Evolutionary conservation across 1,140 invertebrate species (phyloP).

Genomic region (Hirudo medicinalis): DNA sequence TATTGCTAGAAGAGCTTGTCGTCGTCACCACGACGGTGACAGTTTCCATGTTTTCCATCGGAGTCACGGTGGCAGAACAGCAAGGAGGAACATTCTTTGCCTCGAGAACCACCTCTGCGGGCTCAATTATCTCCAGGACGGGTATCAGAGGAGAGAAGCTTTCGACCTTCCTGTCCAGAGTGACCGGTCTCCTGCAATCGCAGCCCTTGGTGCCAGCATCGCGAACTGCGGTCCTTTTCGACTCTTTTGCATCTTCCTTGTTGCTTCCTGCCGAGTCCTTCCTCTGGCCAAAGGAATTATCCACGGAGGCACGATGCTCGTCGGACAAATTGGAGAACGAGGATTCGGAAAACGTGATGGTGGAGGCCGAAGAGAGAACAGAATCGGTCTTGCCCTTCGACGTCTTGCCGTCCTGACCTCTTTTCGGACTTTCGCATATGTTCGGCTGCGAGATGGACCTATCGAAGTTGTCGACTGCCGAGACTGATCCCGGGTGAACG

Average conservation of each 20-base stretch:
- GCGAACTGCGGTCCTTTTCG: too few relatives aligned
- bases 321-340: neutral
- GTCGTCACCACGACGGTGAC: neutral
- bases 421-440: constrained; percentile 5
- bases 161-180: neutral
- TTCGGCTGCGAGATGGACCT: constrained; percentile 14
- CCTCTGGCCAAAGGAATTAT: neutral
- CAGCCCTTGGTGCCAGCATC: too few relatives aligned
- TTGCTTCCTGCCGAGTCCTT: neutral
- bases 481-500: neutral
- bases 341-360: neutral
- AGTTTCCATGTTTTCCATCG: neutral
- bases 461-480: neutral
- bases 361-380: neutral
- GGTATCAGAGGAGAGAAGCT: neutral
- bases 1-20: neutral
- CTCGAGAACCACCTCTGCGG: neutral
- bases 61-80: neutral
- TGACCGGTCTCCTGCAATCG: too few relatives aligned
- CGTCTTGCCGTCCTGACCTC: neutral
- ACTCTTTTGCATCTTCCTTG: neutral
- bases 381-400: neutral
- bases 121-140: constrained; percentile 6
- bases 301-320: neutral
- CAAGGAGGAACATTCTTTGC: neutral